Evolutionary conservation across 1,140 invertebrate genomes (phyloP), one percentile per base, ranked within the genome.

Genomic region (Fopius arisanus): DNA sequence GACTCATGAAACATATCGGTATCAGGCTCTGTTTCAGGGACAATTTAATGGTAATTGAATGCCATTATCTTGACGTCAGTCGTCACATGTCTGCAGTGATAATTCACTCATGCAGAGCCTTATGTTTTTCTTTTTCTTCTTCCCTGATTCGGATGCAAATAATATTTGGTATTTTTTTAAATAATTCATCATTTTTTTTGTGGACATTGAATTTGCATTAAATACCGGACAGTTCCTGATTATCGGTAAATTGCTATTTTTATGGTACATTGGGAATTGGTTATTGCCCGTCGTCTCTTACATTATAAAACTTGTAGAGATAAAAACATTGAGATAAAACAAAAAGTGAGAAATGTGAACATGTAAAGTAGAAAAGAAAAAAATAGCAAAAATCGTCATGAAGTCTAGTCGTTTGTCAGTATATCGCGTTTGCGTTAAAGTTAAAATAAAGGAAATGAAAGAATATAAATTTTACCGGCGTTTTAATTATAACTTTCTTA

Each of bases 401-500:
- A 59, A 21, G 54, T 59, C 54, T 59, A 59, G 54, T 59, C 54
- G 23, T 59, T 59, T 54, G 7, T 59, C 54, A 59, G 54, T 59
- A 59, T 59, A 59, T 28, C 54, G 54, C 54, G 54, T 59, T 26
- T 28, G 54, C 54, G 54, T 23, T 59, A 28, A 59, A 59, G 23
- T 59, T 59, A 28, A 26, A 59, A 59, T 59, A 59, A 59, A 59
- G 54, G 54, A 59, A 26, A 23, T 59, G 54, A 59, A 59, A 59
- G 54, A 26, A 59, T 59, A 59, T 59, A 14, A 59, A 59, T 59
- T 59, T 59, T 26, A 59, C 54, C 26, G 10, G 54, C 19, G 54
- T 59, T 59, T 26, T 59, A 59, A 59, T 59, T 59, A 21, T 59
- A 59, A 23, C 54, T 59, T 59, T 59, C 54, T 48, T 59, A 59